Evolutionary conservation across 2,113 vertebrate species (phyloP).

Genomic region (Chaenogobius annularis): DNA sequence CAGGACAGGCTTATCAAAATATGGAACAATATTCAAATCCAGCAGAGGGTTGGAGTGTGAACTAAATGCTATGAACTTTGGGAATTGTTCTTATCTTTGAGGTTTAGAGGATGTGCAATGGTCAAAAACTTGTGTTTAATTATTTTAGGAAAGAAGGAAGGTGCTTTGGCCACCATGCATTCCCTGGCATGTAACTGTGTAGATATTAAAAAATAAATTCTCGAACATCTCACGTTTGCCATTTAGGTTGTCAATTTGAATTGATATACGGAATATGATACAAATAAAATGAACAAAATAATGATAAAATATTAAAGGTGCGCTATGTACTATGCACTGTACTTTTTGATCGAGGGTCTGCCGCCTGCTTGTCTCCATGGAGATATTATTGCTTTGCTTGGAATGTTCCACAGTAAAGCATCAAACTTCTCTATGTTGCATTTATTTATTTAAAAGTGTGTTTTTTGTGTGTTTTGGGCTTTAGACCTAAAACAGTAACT

Average conservation of each 20-base stretch:
- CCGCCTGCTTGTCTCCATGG: background rate
- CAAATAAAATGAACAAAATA: background rate
- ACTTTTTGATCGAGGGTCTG: background rate
- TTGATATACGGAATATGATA: no score
- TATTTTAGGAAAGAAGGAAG: no score
- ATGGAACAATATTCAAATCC: conserved; percentile 37
- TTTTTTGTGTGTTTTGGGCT: no score
- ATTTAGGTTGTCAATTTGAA: no score
- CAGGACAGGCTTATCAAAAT: conserved; percentile 31
- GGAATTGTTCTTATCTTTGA: background rate
- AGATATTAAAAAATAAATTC: background rate
- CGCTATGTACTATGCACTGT: no score
- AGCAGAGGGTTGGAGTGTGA: conserved; percentile 15
- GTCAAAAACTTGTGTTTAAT: no score
- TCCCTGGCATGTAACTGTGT: background rate
- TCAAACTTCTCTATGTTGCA: background rate
- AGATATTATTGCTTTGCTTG: background rate
- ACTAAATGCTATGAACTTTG: conserved; percentile 19
- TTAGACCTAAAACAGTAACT: no score
- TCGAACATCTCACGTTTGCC: background rate
- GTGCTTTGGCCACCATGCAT: background rate
- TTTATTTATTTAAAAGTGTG: background rate
- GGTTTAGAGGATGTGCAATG: background rate
- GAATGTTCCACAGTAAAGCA: background rate
- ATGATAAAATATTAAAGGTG: background rate